Base-by-base conservation (phyloP, 2,113 vertebrate species). In the Petaurus breviceps region DNA sequence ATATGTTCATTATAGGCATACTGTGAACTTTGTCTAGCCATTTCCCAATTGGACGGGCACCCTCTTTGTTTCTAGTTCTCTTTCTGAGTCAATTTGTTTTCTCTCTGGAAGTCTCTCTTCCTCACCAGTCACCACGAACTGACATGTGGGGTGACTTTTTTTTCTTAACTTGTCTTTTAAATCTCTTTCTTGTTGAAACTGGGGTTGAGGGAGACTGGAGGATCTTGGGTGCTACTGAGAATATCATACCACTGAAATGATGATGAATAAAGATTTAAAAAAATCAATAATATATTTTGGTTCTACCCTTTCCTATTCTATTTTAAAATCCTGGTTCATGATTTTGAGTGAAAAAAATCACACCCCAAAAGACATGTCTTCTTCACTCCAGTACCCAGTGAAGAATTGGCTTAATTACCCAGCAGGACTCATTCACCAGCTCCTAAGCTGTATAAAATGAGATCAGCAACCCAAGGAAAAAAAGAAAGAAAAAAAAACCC, bases 401-500 rank as follows among this genome's bases (percentile, higher is more conserved):
- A 94, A 11, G 51, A 94, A 53, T 37, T 51, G 49, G 52, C 8
- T 97, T 93, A 95, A 95, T 93, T 3, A 55, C 8, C 92, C 94
- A 91, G 94, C 93, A 96, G 93, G 91, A 92, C 93, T n/a, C 90
- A 93, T 95, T 95, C 8, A 0, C 8, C 1, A 53, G 95, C 51
- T 23, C 51, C 95, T 84, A 68, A 51, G 94, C 52, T 77, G 52
- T 16, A 92, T 51, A 95, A 55, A 23, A 31, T 24, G 90, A 95
- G 57, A 94, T 47, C 91, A 91, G 37, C 94, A 96, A 96, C 90
- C 92, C 0, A 0, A 93, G 54, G 94, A 96, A 37, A 12, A 94
- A 3, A 53, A 90, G 54, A 53, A 47, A 93, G 92, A 96, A 95
- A 28, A 94, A 96, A 90, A 90, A 94, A 94, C 92, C 47, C 37